phyloP scores from a whole-genome alignment of 2,113 vertebrate species.

The Protobothrops mucrosquamatus region DNA sequence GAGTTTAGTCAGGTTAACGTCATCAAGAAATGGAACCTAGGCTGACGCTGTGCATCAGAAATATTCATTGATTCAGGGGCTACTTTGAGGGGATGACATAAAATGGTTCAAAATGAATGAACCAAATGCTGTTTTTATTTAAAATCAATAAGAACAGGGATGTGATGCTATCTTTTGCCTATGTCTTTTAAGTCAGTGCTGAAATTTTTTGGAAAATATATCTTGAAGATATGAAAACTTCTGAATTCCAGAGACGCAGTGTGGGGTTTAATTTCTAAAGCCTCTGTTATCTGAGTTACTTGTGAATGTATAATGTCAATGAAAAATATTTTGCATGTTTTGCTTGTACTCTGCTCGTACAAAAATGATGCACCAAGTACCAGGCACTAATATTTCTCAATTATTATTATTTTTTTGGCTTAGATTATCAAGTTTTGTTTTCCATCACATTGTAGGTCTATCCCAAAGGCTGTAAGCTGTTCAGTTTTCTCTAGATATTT shows the following conservation, averaged over 20 bases:
- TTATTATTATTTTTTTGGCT: neutral
- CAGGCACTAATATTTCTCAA: neutral
- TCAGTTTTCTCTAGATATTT: neutral
- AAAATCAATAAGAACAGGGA: neutral
- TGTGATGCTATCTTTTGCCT: neutral
- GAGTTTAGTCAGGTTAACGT: neutral
- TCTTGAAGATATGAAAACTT: neutral
- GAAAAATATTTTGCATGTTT: conserved; percentile 10
- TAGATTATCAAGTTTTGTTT: conserved; percentile 2
- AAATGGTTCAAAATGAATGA: neutral
- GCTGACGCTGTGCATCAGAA: neutral
- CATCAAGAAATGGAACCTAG: neutral
- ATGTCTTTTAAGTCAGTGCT: neutral
- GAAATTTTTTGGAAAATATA: neutral
- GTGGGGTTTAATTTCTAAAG: neutral
- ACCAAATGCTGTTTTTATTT: neutral
- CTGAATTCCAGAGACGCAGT: neutral
- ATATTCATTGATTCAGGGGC: neutral
- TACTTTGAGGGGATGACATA: neutral
- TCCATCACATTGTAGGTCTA: neutral
- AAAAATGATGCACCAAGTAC: conserved; percentile 4
- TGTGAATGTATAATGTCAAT: neutral
- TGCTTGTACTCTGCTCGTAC: neutral
- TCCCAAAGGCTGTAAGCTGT: neutral
- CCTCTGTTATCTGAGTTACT: neutral